Evolutionary conservation across 2,797 vertebrate genomes (phyloP).

Genomic region (Nothura maculosa): DNA sequence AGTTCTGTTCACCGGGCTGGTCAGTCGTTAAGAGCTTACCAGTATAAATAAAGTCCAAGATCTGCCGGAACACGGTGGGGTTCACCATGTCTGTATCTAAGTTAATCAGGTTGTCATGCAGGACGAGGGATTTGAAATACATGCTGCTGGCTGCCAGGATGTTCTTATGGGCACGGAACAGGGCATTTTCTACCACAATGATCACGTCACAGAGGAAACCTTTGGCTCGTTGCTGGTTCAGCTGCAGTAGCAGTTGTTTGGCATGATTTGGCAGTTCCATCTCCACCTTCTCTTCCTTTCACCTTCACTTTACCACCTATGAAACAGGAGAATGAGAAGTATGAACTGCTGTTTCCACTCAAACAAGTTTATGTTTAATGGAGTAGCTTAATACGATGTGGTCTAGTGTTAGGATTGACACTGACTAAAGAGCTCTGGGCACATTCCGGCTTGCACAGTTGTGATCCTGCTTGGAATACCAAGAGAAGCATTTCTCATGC

Average conservation of each 20-base stretch:
- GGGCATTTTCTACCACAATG: slow-evolving; percentile 98
- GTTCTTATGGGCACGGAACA: slow-evolving; percentile 98
- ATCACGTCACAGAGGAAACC: slow-evolving; percentile 99
- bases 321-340: slow-evolving; percentile 57
- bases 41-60: slow-evolving; percentile 99
- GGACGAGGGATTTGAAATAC: slow-evolving; percentile 97
- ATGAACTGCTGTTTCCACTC: slow-evolving; percentile 13
- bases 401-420: slow-evolving; percentile 9
- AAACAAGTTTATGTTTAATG: not conserved
- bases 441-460: not conserved
- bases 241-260: slow-evolving; percentile 98
- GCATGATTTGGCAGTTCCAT: slow-evolving; percentile 99
- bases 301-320: slow-evolving; percentile 89
- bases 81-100: slow-evolving; percentile 99
- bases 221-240: slow-evolving; percentile 99
- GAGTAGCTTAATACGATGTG: not conserved
- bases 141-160: slow-evolving; percentile 98
- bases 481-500: not conserved
- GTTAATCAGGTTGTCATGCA: slow-evolving; percentile 99
- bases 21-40: slow-evolving; percentile 93
- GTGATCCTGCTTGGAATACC: slow-evolving; percentile 15
- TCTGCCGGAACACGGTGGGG: slow-evolving; percentile 94
- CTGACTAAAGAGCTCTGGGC: slow-evolving; percentile 18
- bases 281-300: slow-evolving; percentile 91
- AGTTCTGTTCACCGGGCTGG: slow-evolving; percentile 93